Base-by-base conservation (phyloP, 2,888 invertebrate species). In the Hyalella azteca region DNA sequence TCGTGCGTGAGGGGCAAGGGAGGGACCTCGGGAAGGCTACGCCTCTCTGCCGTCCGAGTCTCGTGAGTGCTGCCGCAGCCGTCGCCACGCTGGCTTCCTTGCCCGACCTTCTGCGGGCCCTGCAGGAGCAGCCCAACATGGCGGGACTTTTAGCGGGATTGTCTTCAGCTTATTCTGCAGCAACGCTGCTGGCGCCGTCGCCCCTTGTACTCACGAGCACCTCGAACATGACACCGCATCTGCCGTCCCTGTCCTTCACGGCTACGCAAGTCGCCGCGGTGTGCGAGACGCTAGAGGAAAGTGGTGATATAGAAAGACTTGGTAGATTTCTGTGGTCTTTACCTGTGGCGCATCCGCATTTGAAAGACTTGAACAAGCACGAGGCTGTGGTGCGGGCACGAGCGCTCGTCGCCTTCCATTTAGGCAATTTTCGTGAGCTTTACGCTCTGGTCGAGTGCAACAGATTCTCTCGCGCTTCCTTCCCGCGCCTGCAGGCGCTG, bases 231-330 rank as follows among this genome's bases (percentile, higher is more conserved):
- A 45, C 84, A 85, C n/a, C n/a, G n/a, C n/a, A n/a, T n/a, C 90
- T 96, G 87, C 93, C 93, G 82, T 93, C 93, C 82, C 89, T 94
- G 86, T 94, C 93, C 87, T 95, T 95, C 89, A 94, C 94, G 86
- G 94, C 89, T 83, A 88, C 92, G 85, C 95, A 96, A 89, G 95
- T 96, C 85, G 94, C 95, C 77, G 94, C 95, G 86, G 95, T 95
- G 36, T 96, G 96, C 89, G 95, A 96, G 88, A 97, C 97, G 78
- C 91, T 99, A 78, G 98, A 99, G 88, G 97, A 98, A 88, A 94
- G 95, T 87, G 95, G 95, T 82, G 95, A 96, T 88, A 94, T 96
- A 87, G 96, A 96, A 88, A 90, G 95, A 85, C 90, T 96, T 85
- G 95, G 94, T 29, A 90, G 95, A 85, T 96, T 96, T 89, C 90